A percentile compares a stretch with the other conserved stretches of the same genome.
These are phyloP conservation scores for Eira barbara DNA, from an alignment of 2,113 vertebrate genomes.

Conservation along the genomic window DNA sequence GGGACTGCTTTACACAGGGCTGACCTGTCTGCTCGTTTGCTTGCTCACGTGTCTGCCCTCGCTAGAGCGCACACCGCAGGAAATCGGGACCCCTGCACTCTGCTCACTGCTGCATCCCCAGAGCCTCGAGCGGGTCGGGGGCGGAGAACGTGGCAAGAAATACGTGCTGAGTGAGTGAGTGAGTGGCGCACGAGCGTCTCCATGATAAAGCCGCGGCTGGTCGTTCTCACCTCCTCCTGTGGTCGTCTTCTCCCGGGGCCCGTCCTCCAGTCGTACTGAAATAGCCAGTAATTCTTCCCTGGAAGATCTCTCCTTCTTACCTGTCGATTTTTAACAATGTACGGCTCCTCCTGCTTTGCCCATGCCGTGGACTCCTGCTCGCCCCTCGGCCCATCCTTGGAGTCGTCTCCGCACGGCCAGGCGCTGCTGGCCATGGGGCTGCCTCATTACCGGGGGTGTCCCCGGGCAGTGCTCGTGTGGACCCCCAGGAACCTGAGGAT, in stretches of 20 bases:
- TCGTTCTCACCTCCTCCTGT: not conserved
- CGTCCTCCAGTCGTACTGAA: no score
- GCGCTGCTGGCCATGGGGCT: rapidly evolving
- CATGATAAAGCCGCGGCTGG: rapidly evolving
- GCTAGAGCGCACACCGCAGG: rapidly evolving
- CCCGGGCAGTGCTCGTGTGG: rapidly evolving
- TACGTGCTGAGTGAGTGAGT: not conserved
- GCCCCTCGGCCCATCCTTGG: rapidly evolving
- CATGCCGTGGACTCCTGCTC: not conserved
- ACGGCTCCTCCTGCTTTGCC: not conserved
- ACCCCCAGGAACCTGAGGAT: rapidly evolving
- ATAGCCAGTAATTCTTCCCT: rapidly evolving
- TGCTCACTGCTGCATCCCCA: not conserved
- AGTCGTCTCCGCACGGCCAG: not conserved
- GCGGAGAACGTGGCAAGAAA: rapidly evolving
- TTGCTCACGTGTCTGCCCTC: no score
- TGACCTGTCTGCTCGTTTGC: rapidly evolving
- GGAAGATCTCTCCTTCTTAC: not conserved
- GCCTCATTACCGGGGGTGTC: rapidly evolving
- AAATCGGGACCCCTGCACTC: no score
- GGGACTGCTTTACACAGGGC: not conserved
- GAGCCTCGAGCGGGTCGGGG: not conserved
- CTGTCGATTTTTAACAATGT: not conserved
- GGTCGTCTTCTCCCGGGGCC: no score
- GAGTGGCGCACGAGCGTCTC: not conserved